A percentile compares a stretch with the other conserved stretches of the same genome.
phyloP scores from a whole-genome alignment of 2,888 invertebrate species.

The Brachyptera risi region DNA sequence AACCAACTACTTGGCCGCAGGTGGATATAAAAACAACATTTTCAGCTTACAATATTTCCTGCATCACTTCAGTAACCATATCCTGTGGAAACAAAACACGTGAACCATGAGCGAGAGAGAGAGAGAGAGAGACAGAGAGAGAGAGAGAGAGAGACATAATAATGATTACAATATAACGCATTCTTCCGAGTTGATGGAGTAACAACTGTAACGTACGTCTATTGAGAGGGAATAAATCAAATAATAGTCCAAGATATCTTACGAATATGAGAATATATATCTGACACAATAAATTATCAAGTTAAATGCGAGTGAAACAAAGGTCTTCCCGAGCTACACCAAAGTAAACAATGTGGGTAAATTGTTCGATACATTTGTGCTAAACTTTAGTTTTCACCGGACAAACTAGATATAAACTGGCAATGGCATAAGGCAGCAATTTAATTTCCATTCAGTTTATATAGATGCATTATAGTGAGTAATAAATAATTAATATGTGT shows the following conservation, averaged over 20 bases:
- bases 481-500: constrained; percentile 28
- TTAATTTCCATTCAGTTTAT: background rate
- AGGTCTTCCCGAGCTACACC: background rate
- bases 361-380: constrained; percentile 13
- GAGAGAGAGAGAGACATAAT: too few relatives aligned
- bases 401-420: background rate
- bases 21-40: constrained; percentile 6
- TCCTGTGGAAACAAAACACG: constrained; percentile 2
- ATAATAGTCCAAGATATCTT: too few relatives aligned
- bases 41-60: constrained; percentile 9
- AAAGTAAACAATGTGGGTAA: constrained; percentile 15
- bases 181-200: too few relatives aligned
- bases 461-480: background rate
- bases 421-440: background rate
- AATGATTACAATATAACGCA: too few relatives aligned
- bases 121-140: too few relatives aligned
- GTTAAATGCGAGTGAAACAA: background rate
- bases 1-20: constrained; percentile 2
- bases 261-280: too few relatives aligned
- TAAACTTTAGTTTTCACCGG: constrained; percentile 7
- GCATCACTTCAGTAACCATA: constrained; percentile 3
- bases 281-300: constrained; percentile 12
- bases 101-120: constrained; percentile 19
- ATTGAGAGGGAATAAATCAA: too few relatives aligned
- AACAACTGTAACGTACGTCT: too few relatives aligned